Percentiles rank a stretch among this genome's conserved stretches.
Conservation (phyloP, 2,797 vertebrate species). For the Catostomus latipinnis region DNA sequence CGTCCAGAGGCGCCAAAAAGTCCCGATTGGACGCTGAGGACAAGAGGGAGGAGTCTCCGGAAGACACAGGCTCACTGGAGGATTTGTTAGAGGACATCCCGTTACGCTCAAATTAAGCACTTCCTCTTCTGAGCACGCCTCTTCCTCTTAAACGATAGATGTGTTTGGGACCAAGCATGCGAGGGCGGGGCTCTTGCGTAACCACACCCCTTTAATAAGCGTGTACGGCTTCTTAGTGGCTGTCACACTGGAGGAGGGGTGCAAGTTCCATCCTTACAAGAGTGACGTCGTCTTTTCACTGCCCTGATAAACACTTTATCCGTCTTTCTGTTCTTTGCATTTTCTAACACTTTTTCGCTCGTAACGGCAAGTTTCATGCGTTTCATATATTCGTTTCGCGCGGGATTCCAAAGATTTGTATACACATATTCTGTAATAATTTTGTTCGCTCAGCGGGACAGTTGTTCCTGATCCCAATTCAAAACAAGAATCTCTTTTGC, state of each 20-base stretch:
- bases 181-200: constrained; percentile 50
- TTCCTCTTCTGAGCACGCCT: neutral
- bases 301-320: neutral
- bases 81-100: constrained; percentile 72
- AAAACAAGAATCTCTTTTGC: neutral
- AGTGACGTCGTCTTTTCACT: neutral
- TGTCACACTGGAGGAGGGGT: constrained; percentile 23
- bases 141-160: constrained; percentile 47
- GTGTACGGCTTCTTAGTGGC: constrained; percentile 19
- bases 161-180: constrained; percentile 49
- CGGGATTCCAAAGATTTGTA: constrained; percentile 66
- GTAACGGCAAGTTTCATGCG: constrained; percentile 18
- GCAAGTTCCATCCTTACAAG: no score
- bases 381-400: neutral
- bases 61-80: constrained; percentile 73
- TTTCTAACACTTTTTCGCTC: constrained; percentile 28
- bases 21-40: constrained; percentile 55
- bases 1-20: constrained; percentile 63
- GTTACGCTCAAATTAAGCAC: constrained; percentile 69
- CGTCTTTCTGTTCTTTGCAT: neutral
- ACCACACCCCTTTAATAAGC: constrained; percentile 20
- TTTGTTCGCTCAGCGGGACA: no score
- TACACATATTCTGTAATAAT: neutral
- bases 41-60: constrained; percentile 62
- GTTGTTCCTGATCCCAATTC: neutral